phyloP scores from a whole-genome alignment of 1,140 invertebrate genomes.

The Ostrea denselamellosa region DNA sequence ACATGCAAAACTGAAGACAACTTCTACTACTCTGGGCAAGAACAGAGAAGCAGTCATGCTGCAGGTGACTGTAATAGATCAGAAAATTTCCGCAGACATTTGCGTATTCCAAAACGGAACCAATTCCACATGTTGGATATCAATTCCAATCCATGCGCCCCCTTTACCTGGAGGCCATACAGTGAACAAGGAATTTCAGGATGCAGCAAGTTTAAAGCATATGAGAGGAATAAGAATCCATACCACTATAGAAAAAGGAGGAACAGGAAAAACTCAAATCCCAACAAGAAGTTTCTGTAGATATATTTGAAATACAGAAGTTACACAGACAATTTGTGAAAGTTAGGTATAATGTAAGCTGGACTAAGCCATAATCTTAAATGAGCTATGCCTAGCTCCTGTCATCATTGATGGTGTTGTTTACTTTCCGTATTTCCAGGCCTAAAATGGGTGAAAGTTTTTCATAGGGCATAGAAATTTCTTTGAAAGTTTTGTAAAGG shows the following conservation, averaged over 20 bases:
- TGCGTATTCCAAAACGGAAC: not conserved
- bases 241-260: too few relatives aligned
- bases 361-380: too few relatives aligned
- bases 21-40: not conserved
- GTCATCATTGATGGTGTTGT: too few relatives aligned
- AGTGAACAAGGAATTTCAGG: not conserved
- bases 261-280: not conserved
- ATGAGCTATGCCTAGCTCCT: too few relatives aligned
- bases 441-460: too few relatives aligned
- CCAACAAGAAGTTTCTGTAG: not conserved
- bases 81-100: not conserved
- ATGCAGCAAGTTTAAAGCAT: not conserved
- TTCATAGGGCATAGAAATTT: too few relatives aligned
- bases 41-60: not conserved
- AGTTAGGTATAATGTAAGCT: too few relatives aligned
- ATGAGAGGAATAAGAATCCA: too few relatives aligned
- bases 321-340: too few relatives aligned
- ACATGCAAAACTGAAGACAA: not conserved
- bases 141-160: not conserved
- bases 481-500: too few relatives aligned
- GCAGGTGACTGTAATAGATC: not conserved
- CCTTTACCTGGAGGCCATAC: slow-evolving; percentile 13
- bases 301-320: not conserved
- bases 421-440: too few relatives aligned
- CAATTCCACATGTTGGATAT: not conserved